Evolutionary conservation across 2,797 vertebrate species (phyloP), one percentile per base, ranked within the genome.

Genomic region (Prionace glauca): DNA sequence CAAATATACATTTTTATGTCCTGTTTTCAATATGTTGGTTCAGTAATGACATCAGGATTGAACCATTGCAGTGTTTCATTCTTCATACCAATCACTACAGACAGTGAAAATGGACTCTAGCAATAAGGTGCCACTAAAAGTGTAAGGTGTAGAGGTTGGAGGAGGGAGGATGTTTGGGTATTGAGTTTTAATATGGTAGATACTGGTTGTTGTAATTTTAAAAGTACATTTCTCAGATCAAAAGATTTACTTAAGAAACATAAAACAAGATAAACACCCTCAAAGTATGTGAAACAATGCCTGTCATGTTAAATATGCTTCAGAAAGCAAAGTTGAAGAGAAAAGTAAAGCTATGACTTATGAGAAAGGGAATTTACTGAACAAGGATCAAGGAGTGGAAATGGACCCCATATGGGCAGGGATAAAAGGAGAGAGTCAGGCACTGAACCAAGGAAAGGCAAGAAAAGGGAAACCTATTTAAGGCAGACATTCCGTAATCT

Each of bases 371-470:
- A 94, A 72, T 94, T 95, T 72, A 72, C 45, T 95, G 45, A 77
- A 95, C 41, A 56, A 95, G 71, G 93, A 95, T 95, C 71, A 77
- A 56, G 93, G 71, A 45, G 92, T 94, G 65, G 67, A 94, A 94
- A 94, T 71, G 22, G 36, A 71, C 92, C 92, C 92, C 67, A 94
- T 69, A 71, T 94, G 67, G 92, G 36, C 67, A 94, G 67, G 36
- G 69, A 71, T 72, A 71, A 41, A 90, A 62, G 87, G 29, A 56
- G 56, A 90, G 87, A 90, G 36, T 7, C 93, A 14, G 93, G 69
- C 69, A 77, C 29, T 60, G 45, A 77, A 77, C 93, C 67, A 74
- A 94, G 69, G 93, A 94, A 94, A 72, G 65, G 69, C 12, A 29
- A 94, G 92, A 29, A n/a, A 95, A 56, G 41, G 45, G 20, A 14